A percentile compares a stretch with the other conserved stretches of the same genome.
Conservation (phyloP, 53 echinoderm and acorn worm genomes). For the Arbacia lixula region DNA sequence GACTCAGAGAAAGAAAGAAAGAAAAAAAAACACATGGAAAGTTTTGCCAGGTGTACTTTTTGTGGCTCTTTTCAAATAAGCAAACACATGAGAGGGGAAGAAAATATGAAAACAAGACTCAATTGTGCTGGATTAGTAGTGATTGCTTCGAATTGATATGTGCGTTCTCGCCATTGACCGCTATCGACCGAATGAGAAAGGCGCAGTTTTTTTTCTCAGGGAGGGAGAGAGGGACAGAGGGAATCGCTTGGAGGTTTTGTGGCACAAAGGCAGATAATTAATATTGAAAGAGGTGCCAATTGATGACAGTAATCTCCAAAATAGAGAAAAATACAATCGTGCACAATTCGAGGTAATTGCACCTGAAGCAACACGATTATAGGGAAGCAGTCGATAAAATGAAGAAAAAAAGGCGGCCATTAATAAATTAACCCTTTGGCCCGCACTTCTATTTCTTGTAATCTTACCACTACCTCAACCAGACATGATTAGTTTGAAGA, state of each 20-base stretch:
- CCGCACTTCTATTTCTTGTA: too few species aligned
- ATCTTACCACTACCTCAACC: too few species aligned
- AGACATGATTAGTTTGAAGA: too few species aligned
- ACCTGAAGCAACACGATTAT: conserved; percentile 30
- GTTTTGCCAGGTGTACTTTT: conserved; percentile 59
- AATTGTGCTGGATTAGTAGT: conserved; percentile 30
- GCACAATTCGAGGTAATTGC: too few species aligned
- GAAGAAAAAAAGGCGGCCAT: too few species aligned
- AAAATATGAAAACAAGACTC: too few species aligned
- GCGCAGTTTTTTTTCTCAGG: conserved; percentile 20
- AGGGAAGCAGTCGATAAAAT: neutral
- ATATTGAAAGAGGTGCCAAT: conserved; percentile 28
- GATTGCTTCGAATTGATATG: conserved; percentile 28
- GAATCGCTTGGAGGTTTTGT: conserved; percentile 23
- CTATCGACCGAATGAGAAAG: conserved; percentile 28
- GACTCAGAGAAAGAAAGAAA: neutral
- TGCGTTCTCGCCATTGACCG: neutral
- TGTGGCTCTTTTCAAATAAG: conserved; percentile 44
- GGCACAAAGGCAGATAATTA: conserved; percentile 19
- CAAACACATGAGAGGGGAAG: too few species aligned
- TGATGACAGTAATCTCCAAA: conserved; percentile 16
- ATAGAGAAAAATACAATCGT: conserved; percentile 4
- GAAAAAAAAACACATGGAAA: conserved; percentile 14
- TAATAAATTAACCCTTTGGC: too few species aligned
- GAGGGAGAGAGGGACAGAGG: too few species aligned